phyloP scores from a whole-genome alignment of 2,888 invertebrate genomes.

The Thereva nobilitata region DNA sequence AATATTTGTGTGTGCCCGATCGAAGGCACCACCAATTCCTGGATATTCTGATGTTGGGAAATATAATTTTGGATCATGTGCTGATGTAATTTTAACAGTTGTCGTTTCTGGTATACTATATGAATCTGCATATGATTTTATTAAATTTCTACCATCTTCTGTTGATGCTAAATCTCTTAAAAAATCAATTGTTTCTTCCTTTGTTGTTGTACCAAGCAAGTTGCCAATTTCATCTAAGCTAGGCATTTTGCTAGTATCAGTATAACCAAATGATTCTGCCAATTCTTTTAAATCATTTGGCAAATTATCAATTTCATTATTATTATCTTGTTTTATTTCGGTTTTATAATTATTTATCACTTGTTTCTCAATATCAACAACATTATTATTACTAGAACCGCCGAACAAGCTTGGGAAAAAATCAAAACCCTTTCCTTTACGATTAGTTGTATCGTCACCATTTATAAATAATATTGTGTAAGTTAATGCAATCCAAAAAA shows the following conservation, averaged over 20 bases:
- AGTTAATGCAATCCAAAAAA: no score
- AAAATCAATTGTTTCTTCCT: conserved; percentile 33
- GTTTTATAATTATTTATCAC: no score
- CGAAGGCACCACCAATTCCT: background rate
- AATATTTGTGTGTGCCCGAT: conserved; percentile 12
- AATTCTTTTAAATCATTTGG: conserved; percentile 24
- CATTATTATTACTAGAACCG: no score
- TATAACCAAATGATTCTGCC: conserved; percentile 21
- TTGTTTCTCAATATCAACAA: no score
- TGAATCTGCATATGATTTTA: conserved; percentile 11
- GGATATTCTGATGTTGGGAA: background rate
- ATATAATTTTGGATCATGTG: background rate
- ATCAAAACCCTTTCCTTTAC: no score
- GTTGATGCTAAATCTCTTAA: conserved; percentile 35
- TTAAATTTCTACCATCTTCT: conserved; percentile 32
- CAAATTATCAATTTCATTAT: background rate
- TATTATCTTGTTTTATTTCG: no score
- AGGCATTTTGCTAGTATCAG: conserved; percentile 4
- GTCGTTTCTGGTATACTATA: no score
- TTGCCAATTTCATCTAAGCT: conserved; percentile 22
- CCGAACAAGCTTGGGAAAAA: no score
- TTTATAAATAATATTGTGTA: no score
- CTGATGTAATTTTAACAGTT: background rate
- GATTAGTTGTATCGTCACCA: no score
- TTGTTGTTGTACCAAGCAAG: conserved; percentile 33